Conservation (phyloP, 2,113 vertebrate genomes). For the Lepus timidus region DNA sequence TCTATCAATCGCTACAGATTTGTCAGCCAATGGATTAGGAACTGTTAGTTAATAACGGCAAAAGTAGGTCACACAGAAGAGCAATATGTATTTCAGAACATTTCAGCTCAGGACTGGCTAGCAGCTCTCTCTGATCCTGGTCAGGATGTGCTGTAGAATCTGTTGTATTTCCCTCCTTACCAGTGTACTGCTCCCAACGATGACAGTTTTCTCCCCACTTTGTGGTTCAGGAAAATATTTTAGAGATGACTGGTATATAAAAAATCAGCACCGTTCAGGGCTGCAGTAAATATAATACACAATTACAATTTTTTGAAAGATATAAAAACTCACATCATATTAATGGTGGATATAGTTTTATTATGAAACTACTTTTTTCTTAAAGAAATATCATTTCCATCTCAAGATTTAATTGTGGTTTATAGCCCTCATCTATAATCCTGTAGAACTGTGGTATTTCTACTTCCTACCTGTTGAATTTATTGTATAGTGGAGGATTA, state of each 20-base stretch:
- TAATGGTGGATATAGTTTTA: not conserved
- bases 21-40: not conserved
- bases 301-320: not conserved
- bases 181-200: fast-evolving
- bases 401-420: no score
- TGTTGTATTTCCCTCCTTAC: not conserved
- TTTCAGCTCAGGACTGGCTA: not conserved
- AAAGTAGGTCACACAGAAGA: not conserved
- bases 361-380: not conserved
- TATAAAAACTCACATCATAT: not conserved
- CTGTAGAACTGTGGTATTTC: no score
- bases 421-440: no score
- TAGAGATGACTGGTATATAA: not conserved
- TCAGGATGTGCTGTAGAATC: fast-evolving
- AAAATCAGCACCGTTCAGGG: not conserved
- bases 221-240: constrained; percentile 25
- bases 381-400: not conserved
- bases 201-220: not conserved
- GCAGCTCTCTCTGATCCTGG: not conserved
- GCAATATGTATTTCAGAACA: not conserved
- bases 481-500: no score
- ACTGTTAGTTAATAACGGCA: not conserved
- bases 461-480: no score
- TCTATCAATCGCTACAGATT: not conserved
- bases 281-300: not conserved